Evolutionary conservation across 2,888 invertebrate genomes (phyloP), one percentile per base, ranked within the genome.

Genomic region (Agriopis aurantiaria): DNA sequence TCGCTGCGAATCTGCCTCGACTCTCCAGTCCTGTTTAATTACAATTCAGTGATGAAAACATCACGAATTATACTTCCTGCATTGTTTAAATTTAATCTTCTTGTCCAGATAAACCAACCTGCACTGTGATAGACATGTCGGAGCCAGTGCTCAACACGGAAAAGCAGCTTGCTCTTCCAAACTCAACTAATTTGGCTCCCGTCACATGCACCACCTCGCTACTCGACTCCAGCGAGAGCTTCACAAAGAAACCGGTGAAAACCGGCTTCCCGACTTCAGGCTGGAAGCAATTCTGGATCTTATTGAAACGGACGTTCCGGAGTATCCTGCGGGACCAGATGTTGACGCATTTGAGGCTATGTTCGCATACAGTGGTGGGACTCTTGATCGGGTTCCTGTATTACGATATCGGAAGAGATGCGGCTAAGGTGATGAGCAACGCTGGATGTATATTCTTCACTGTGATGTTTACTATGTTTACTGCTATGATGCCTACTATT

Each of bases 401-500:
- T 88, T 98, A 98, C 81, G 97, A 98, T 82, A 98, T 98, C 78
- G 99, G 99, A 7, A 96, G 97, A 79, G 98, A 99, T 85, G 99
- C 98, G 17, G 97, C 97, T 63, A 98, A 99, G 92, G 98, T 98
- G 40, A 97, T 97, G 95, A 99, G 98, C 91, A 99, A 99, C 85
- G 97, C 98, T 40, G 99, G 99, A 56, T 99, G 98, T 91, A 96
- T 99, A 80, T 99, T 99, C 95, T 99, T 99, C 93, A 98, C 98
- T 77, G 97, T 98, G 78, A 96, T 99, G 92, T 99, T 99, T 91
- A 97, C 99, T 78, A 99, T 99, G 97, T 99, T 99, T 89, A 98
- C 99, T 64, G 98, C 99, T 61, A 98, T 99, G 97, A 99, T 99
- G 99, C 99, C 99, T 75, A 99, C 99, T 61, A 98, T 99, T 84